Percentiles rank a stretch among this genome's conserved stretches.
Conservation (phyloP, 1,140 invertebrate species). For the Ptiloglossa arizonensis region DNA sequence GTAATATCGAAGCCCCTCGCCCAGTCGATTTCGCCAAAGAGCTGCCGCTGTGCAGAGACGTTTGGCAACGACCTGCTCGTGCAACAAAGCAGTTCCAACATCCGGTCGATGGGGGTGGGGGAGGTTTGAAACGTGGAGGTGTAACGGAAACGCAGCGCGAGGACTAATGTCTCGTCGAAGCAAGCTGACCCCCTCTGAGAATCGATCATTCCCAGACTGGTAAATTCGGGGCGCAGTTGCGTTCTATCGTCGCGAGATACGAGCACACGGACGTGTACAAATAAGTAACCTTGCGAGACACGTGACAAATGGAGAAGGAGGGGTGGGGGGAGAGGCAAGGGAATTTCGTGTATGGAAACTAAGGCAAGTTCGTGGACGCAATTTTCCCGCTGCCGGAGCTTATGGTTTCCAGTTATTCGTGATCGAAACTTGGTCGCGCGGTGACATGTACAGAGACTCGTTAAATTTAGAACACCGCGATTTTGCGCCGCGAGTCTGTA, state of each 20-base stretch:
- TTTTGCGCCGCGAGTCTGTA: no score
- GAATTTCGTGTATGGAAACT: slow-evolving; percentile 34
- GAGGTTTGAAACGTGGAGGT: not conserved
- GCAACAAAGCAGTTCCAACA: slow-evolving; percentile 17
- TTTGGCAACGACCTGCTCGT: not conserved
- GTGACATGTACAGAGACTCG: no score
- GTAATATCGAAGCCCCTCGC: slow-evolving; percentile 32
- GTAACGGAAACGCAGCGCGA: slow-evolving; percentile 10
- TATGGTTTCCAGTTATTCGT: not conserved
- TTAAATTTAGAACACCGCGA: no score
- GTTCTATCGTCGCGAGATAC: slow-evolving; percentile 26
- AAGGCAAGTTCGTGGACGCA: slow-evolving; percentile 1
- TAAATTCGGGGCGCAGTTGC: slow-evolving; percentile 39
- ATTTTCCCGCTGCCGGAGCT: not conserved
- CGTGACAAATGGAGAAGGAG: slow-evolving; percentile 41
- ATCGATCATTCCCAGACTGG: slow-evolving; percentile 43
- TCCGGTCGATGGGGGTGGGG: not conserved
- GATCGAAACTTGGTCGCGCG: not conserved
- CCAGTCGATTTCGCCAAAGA: slow-evolving; percentile 29
- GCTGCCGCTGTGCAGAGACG: slow-evolving; percentile 18
- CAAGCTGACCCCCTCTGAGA: slow-evolving; percentile 33
- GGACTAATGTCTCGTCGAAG: slow-evolving; percentile 43
- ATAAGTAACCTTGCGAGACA: slow-evolving; percentile 12
- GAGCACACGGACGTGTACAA: slow-evolving; percentile 35
- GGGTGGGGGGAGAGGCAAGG: not conserved